These are phyloP conservation scores for Alectura lathami DNA, from an alignment of 2,113 vertebrate species.

Conservation along the genomic window DNA sequence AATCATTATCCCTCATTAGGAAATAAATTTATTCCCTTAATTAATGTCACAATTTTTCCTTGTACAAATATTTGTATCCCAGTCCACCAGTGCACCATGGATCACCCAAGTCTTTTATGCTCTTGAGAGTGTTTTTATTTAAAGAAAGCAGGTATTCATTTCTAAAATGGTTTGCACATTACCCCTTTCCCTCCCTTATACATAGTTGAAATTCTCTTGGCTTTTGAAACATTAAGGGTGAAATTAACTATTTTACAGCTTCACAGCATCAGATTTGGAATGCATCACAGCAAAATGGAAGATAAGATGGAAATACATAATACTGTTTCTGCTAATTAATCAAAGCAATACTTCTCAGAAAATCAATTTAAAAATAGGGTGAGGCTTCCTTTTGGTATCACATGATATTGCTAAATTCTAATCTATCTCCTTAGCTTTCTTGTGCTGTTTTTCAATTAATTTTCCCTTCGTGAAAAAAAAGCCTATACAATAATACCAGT, in stretches of 20 bases:
- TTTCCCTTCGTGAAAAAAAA: constrained; percentile 21
- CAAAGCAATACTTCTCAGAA: not conserved
- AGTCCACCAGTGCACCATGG: not conserved
- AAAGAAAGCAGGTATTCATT: not conserved
- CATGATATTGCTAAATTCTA: not conserved
- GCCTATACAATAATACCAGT: constrained; percentile 7
- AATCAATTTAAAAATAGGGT: not conserved
- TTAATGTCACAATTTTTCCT: not conserved
- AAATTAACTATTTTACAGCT: not conserved
- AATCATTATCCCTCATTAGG: not conserved
- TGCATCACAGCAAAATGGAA: not conserved
- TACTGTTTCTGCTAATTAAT: not conserved
- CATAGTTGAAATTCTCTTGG: not conserved
- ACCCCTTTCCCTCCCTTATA: not conserved
- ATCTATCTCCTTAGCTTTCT: not conserved
- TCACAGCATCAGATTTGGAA: not conserved
- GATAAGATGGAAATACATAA: not conserved
- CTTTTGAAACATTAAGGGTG: not conserved
- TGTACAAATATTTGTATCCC: not conserved
- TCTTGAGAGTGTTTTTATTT: not conserved
- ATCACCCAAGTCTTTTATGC: not conserved
- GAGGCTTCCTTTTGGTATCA: not conserved
- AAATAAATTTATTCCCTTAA: not conserved
- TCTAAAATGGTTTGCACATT: not conserved
- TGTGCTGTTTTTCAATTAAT: constrained; percentile 5